These are phyloP conservation scores for Alaudala cheleensis DNA, from an alignment of 2,113 vertebrate species.

Conservation along the genomic window DNA sequence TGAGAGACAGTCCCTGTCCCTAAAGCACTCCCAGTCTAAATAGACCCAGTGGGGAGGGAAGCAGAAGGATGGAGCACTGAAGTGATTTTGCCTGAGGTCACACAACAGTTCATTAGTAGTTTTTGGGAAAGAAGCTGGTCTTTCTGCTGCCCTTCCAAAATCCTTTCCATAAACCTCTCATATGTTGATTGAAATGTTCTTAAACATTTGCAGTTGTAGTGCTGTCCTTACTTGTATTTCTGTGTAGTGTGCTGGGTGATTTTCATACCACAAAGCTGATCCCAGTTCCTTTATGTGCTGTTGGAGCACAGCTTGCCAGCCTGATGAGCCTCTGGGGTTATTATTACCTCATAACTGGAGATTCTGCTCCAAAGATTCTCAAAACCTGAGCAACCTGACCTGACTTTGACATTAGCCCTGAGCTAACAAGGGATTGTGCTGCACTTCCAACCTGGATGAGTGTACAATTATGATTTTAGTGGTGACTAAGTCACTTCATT, in stretches of 20 bases:
- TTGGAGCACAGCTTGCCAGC: not conserved
- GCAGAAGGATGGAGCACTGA: not conserved
- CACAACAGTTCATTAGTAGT: not conserved
- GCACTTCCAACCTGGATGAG: not conserved
- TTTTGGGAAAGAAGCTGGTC: not conserved
- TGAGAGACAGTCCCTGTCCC: slow-evolving; percentile 23
- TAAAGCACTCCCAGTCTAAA: slow-evolving; percentile 28
- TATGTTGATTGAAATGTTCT: not conserved
- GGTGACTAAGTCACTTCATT: not conserved
- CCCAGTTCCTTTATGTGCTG: not conserved
- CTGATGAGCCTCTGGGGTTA: not conserved
- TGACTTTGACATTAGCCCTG: not conserved
- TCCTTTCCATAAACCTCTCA: not conserved
- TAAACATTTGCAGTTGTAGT: not conserved
- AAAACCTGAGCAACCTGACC: slow-evolving; percentile 1
- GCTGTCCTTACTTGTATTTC: not conserved
- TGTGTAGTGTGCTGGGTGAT: not conserved
- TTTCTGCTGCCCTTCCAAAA: not conserved
- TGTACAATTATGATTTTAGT: not conserved
- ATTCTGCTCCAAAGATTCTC: not conserved
- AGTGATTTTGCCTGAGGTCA: not conserved
- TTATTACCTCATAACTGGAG: not conserved
- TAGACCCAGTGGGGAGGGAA: not conserved
- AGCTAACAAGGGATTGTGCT: not conserved
- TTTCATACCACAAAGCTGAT: not conserved